A percentile compares a stretch with the other conserved stretches of the same genome.
Conservation (phyloP, 2,888 invertebrate species). For the Stenodera caucasica region DNA sequence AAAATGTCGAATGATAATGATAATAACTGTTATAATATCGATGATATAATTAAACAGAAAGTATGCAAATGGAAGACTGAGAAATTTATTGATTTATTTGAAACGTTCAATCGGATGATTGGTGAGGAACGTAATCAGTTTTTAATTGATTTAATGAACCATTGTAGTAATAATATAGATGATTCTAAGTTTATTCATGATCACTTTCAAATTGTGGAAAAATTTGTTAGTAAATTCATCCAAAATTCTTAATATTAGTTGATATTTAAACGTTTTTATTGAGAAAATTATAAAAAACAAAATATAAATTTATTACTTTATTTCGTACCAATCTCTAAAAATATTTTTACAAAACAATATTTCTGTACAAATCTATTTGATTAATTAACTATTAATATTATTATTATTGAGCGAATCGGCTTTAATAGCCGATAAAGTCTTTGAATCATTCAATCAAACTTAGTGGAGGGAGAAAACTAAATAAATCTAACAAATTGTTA, state of each 20-base stretch:
- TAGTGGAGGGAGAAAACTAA: neutral
- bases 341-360: neutral
- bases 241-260: neutral
- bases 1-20: neutral
- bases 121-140: conserved; percentile 11
- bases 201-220: conserved; percentile 9
- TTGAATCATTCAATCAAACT: neutral
- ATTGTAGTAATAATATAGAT: conserved; percentile 15
- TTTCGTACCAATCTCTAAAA: neutral
- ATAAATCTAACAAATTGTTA: conserved; percentile 18
- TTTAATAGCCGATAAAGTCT: neutral
- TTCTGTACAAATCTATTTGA: neutral
- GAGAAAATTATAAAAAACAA: neutral
- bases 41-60: conserved; percentile 18
- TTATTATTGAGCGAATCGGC: neutral
- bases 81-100: conserved; percentile 13
- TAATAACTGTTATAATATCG: neutral
- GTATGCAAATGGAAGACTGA: conserved; percentile 12
- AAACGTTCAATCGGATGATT: conserved; percentile 6
- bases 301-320: neutral
- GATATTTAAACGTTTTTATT: too few relatives aligned
- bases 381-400: neutral
- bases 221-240: conserved; percentile 9
- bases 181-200: conserved; percentile 9
- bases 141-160: conserved; percentile 12